Conservation (phyloP, 2,888 invertebrate genomes). For the Pammene aurita region DNA sequence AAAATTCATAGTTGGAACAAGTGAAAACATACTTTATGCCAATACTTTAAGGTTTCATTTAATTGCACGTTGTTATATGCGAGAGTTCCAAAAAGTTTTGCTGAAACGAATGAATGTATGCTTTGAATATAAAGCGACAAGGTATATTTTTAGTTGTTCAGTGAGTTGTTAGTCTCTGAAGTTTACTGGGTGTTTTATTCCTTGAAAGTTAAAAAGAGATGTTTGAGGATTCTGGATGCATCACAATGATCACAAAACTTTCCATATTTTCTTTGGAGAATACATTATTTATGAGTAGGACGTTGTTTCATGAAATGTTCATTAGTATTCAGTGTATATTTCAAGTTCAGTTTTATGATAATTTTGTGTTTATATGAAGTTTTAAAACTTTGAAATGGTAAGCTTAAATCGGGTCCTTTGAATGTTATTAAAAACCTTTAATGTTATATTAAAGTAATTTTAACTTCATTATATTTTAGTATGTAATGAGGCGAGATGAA, state of each 20-base stretch:
- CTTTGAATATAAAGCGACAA: neutral
- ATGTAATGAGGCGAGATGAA: too few species aligned
- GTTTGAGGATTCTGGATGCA: conserved; percentile 31
- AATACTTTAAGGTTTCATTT: conserved; percentile 2
- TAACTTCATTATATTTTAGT: too few species aligned
- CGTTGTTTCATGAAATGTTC: neutral
- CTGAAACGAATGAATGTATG: neutral
- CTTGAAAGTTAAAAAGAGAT: conserved; percentile 23
- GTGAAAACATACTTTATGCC: neutral
- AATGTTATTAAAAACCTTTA: too few species aligned
- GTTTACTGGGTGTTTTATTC: conserved; percentile 40
- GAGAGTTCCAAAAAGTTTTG: neutral
- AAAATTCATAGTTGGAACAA: neutral
- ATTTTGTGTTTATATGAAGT: neutral
- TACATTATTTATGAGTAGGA: conserved; percentile 18
- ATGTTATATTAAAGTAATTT: too few species aligned
- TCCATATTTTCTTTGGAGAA: conserved; percentile 25
- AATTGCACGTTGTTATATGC: neutral
- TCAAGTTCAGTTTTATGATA: neutral
- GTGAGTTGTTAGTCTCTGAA: conserved; percentile 28
- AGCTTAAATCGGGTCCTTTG: neutral
- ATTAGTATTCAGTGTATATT: neutral
- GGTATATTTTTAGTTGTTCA: neutral
- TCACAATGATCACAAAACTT: conserved; percentile 35
- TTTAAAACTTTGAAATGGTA: neutral